A percentile compares a stretch with the other conserved stretches of the same genome.
These are phyloP conservation scores for Andinoacara biseriatus DNA, from an alignment of 2,113 vertebrate species.

Conservation along the genomic window DNA sequence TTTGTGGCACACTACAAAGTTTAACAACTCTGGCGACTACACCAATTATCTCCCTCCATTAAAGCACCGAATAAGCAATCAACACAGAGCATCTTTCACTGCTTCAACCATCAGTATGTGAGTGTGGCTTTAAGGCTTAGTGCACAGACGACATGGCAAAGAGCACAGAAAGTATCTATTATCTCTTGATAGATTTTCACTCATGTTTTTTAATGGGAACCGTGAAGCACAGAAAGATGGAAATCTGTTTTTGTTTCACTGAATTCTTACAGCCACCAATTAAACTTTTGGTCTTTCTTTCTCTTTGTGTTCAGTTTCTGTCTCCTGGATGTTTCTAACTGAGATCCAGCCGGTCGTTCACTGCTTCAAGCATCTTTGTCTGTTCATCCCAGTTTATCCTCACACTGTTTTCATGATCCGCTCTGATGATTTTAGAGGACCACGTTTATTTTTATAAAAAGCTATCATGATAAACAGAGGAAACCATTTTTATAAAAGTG, in stretches of 20 bases:
- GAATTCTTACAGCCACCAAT: not conserved
- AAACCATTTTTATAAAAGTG: not conserved
- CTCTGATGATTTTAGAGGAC: not conserved
- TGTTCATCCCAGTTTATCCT: not conserved
- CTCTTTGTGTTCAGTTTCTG: not conserved
- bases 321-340: not conserved
- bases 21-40: not conserved
- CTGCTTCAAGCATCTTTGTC: rapidly evolving
- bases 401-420: not conserved
- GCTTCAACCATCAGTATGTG: not conserved
- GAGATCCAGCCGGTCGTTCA: not conserved
- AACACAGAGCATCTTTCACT: not conserved
- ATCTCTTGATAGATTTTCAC: slow-evolving; percentile 5
- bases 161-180: not conserved
- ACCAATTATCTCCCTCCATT: slow-evolving; percentile 4
- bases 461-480: not conserved
- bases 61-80: not conserved
- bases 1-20: not conserved
- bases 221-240: not conserved
- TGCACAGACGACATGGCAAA: not conserved
- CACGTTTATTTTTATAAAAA: not conserved
- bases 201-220: not conserved
- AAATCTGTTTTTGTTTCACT: not conserved
- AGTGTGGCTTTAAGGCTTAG: not conserved
- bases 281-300: not conserved